These are phyloP conservation scores for Todus mexicanus DNA, from an alignment of 2,797 vertebrate genomes.

Conservation along the genomic window DNA sequence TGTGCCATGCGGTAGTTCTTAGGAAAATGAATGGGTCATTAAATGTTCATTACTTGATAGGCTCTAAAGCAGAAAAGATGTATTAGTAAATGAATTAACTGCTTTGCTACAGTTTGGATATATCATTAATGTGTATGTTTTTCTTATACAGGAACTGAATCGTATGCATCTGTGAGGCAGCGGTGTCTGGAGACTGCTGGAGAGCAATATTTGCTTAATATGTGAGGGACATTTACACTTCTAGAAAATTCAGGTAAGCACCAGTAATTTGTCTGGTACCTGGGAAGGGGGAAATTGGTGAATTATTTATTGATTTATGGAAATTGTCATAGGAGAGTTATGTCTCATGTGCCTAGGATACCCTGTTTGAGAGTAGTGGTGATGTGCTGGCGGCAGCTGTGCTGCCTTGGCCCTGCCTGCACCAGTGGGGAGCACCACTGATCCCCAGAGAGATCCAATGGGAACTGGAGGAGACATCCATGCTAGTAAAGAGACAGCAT, in stretches of 20 bases:
- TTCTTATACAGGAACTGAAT: neutral
- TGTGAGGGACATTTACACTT: neutral
- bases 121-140: slow-evolving; percentile 50
- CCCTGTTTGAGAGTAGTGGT: neutral
- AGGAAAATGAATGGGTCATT: slow-evolving; percentile 62
- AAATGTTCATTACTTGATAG: slow-evolving; percentile 62
- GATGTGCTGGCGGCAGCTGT: neutral
- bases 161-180: neutral
- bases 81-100: slow-evolving; percentile 68
- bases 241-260: neutral
- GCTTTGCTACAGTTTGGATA: slow-evolving; percentile 55
- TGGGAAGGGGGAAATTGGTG: neutral
- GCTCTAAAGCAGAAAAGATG: slow-evolving; percentile 56
- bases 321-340: neutral
- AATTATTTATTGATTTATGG: neutral
- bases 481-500: neutral
- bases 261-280: neutral
- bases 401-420: neutral
- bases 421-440: neutral
- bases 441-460: accelerated
- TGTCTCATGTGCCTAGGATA: neutral
- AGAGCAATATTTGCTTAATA: neutral
- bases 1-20: slow-evolving; percentile 24
- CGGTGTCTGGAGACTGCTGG: neutral
- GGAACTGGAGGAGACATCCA: neutral